Conservation (phyloP, 2,113 vertebrate species). For the Oreochromis aureus region DNA sequence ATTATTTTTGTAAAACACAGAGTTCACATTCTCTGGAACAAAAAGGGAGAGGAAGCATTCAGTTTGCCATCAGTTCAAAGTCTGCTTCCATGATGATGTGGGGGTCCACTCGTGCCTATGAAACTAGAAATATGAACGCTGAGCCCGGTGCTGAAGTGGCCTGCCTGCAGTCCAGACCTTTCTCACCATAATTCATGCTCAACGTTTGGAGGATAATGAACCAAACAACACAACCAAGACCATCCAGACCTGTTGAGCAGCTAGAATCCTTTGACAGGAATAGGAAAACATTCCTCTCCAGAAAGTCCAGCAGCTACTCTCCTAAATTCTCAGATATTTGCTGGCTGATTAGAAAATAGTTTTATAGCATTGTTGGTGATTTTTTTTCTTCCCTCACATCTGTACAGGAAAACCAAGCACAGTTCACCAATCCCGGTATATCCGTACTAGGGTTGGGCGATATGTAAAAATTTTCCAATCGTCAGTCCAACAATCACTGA, state of each 20-base stretch:
- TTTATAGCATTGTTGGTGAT: rapidly evolving
- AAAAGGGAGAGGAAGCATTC: rapidly evolving
- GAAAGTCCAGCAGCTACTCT: rapidly evolving
- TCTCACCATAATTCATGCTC: not conserved
- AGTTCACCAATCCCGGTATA: rapidly evolving
- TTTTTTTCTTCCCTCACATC: rapidly evolving
- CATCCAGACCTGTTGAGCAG: not conserved
- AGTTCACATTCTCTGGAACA: rapidly evolving
- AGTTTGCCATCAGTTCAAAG: rapidly evolving
- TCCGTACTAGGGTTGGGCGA: rapidly evolving
- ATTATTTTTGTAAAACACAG: not conserved
- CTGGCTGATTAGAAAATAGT: not conserved
- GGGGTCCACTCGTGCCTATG: rapidly evolving
- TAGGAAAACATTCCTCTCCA: not conserved
- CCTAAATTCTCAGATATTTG: not conserved
- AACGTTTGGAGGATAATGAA: not conserved
- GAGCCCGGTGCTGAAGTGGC: not conserved
- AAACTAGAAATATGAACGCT: not conserved
- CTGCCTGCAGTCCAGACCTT: not conserved
- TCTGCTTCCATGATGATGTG: rapidly evolving
- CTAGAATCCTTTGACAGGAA: rapidly evolving
- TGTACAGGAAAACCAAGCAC: not conserved
- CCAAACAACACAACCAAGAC: not conserved
- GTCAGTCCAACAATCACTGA: rapidly evolving
- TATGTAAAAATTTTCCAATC: not conserved